These are phyloP conservation scores for Conus betulinus DNA, from an alignment of 1,140 invertebrate genomes.

Conservation along the genomic window DNA sequence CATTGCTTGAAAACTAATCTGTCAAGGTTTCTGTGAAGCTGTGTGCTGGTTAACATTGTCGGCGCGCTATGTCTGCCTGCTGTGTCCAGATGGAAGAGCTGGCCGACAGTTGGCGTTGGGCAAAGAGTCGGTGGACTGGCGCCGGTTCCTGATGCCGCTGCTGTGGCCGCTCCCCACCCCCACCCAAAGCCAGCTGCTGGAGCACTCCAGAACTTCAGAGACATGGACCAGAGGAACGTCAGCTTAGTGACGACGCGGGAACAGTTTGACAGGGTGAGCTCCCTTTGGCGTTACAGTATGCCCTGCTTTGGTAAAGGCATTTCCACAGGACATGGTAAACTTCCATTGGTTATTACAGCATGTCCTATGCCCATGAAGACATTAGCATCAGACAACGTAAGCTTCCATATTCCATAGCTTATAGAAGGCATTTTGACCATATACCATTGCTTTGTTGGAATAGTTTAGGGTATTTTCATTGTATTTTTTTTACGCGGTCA, in stretches of 20 bases:
- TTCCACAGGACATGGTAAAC: not conserved
- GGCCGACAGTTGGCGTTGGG: slow-evolving; percentile 63
- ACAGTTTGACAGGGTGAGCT: slow-evolving; percentile 70
- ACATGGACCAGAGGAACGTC: slow-evolving; percentile 71
- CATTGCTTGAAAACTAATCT: too few relatives aligned
- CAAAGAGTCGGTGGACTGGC: slow-evolving; percentile 74
- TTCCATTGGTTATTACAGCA: not conserved
- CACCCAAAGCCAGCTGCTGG: slow-evolving; percentile 69
- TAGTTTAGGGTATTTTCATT: too few relatives aligned
- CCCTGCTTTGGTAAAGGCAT: not conserved
- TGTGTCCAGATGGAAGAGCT: slow-evolving; percentile 66
- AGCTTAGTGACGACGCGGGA: slow-evolving; percentile 73
- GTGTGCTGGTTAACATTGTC: too few relatives aligned
- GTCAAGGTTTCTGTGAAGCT: too few relatives aligned
- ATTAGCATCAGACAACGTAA: not conserved
- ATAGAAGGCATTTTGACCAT: too few relatives aligned
- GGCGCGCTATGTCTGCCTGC: too few relatives aligned
- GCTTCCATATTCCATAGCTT: too few relatives aligned
- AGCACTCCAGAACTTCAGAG: slow-evolving; percentile 66
- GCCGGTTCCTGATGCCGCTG: slow-evolving; percentile 67
- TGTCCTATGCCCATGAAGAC: not conserved
- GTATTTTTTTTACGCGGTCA: too few relatives aligned
- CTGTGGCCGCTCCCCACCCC: slow-evolving; percentile 70
- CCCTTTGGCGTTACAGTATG: not conserved
- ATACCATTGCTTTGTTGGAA: too few relatives aligned